Percentiles rank a stretch among this genome's conserved stretches.
Evolutionary conservation across 2,888 invertebrate species (phyloP).

Genomic region (Bugula neritina): DNA sequence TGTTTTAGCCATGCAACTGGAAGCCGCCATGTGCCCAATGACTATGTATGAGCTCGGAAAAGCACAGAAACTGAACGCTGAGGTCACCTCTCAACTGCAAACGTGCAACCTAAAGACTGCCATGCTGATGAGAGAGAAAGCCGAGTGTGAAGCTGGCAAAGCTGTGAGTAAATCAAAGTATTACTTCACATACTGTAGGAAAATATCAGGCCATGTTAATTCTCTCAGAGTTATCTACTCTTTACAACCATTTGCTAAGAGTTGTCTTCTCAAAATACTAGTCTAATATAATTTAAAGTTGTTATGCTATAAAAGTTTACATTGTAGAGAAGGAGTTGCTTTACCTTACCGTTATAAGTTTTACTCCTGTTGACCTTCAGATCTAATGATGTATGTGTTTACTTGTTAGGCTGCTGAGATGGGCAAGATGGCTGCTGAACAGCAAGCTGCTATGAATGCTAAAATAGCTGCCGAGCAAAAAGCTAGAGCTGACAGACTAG

Average conservation of each 20-base stretch:
- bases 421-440: not conserved
- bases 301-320: not conserved
- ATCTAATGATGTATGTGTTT: no score
- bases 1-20: slow-evolving; percentile 25
- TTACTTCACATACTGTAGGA: not conserved
- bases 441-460: slow-evolving; percentile 18
- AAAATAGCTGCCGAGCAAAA: slow-evolving; percentile 20
- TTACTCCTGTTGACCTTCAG: not conserved
- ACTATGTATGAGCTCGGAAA: slow-evolving; percentile 23
- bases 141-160: not conserved
- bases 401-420: no score
- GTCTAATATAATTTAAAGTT: no score
- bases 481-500: not conserved
- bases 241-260: no score
- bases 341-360: not conserved
- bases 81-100: slow-evolving; percentile 18
- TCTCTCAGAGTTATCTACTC: no score
- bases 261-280: no score
- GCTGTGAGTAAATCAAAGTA: slow-evolving; percentile 7
- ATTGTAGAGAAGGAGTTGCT: no score
- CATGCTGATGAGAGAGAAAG: slow-evolving; percentile 17
- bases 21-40: slow-evolving; percentile 26
- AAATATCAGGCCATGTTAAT: not conserved
- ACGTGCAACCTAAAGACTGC: not conserved
- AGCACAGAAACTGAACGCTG: slow-evolving; percentile 7